These are phyloP conservation scores for Enteromius thamalakanensis DNA, from an alignment of 2,797 vertebrate species.

Conservation along the genomic window DNA sequence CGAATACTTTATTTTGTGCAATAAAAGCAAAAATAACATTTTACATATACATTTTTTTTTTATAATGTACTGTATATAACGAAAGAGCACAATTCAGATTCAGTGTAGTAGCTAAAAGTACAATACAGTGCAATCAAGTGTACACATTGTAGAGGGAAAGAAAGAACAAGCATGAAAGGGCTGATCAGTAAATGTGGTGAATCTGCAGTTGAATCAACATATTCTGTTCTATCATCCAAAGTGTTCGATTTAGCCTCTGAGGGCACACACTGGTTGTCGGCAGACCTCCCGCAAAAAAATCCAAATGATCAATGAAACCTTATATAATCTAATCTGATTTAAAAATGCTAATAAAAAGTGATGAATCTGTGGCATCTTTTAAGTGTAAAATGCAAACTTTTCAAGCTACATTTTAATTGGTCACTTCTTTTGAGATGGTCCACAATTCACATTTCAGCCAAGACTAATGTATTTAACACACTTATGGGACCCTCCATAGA, in stretches of 20 bases:
- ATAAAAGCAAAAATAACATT: too few relatives aligned
- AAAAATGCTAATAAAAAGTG: neutral
- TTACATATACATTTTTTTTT: too few relatives aligned
- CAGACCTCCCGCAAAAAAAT: neutral
- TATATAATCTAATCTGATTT: slow-evolving; percentile 7
- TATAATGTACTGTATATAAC: neutral
- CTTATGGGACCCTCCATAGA: too few relatives aligned
- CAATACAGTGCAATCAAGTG: neutral
- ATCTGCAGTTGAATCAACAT: neutral
- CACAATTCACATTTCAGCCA: neutral
- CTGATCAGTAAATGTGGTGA: slow-evolving; percentile 1
- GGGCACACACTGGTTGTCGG: slow-evolving; percentile 9
- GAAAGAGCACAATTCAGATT: neutral
- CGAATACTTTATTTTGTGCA: too few relatives aligned
- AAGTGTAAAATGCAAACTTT: neutral
- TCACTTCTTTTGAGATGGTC: neutral
- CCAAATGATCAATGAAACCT: slow-evolving; percentile 10
- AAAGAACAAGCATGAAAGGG: too few relatives aligned
- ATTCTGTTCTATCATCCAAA: slow-evolving; percentile 24
- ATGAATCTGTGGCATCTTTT: neutral
- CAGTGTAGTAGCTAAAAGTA: neutral
- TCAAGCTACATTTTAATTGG: neutral
- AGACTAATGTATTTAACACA: neutral
- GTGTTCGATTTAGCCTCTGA: slow-evolving; percentile 10
- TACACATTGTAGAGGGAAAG: neutral